Conservation (phyloP, 1,140 invertebrate species). For the Teleopsis dalmanni region DNA sequence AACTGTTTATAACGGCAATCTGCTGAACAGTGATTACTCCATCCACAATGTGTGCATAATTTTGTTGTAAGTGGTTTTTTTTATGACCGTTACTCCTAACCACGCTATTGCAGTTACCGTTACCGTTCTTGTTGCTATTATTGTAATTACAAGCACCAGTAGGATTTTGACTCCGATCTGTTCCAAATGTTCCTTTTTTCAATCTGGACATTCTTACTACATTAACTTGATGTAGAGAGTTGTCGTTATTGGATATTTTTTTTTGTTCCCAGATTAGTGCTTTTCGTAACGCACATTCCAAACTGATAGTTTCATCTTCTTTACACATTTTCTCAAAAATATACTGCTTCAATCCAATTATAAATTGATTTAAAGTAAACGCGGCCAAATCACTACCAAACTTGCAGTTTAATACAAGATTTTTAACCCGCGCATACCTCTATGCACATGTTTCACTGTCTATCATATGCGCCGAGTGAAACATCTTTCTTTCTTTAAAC, state of each 20-base stretch:
- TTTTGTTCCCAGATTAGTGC: background rate
- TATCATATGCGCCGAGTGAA: background rate
- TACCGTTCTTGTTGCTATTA: background rate
- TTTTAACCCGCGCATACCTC: slow-evolving; percentile 1
- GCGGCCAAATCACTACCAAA: background rate
- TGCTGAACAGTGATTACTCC: background rate
- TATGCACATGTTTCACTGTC: background rate
- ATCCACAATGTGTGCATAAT: slow-evolving; percentile 6
- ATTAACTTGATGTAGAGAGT: too few relatives aligned
- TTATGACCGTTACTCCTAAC: too few relatives aligned
- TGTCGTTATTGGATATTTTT: too few relatives aligned
- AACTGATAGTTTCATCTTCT: background rate
- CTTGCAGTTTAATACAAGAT: slow-evolving; percentile 3
- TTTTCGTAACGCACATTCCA: background rate
- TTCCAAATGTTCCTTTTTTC: background rate
- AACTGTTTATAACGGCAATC: background rate
- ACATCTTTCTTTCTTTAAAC: background rate
- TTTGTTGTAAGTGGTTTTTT: too few relatives aligned
- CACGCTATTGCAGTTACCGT: background rate
- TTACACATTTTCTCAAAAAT: slow-evolving; percentile 1
- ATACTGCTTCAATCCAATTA: background rate
- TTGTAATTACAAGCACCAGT: background rate
- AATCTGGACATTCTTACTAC: too few relatives aligned
- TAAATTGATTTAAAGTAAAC: slow-evolving; percentile 6
- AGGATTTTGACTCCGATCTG: background rate